Evolutionary conservation across 2,888 invertebrate genomes (phyloP).

Genomic region (Lydus trimaculatus): DNA sequence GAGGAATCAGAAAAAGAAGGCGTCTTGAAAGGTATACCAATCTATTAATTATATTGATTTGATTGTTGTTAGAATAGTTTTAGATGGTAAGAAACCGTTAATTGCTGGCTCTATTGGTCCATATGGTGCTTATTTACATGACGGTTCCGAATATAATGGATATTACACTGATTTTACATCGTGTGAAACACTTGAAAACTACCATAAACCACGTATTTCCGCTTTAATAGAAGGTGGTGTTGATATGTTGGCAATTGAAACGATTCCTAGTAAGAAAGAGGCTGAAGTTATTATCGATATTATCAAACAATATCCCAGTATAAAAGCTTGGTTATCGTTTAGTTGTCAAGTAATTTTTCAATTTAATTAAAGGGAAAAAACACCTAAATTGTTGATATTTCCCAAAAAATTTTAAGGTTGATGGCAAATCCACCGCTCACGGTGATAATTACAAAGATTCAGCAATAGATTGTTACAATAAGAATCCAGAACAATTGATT

Average conservation of each 20-base stretch:
- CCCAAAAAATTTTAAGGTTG: conserved; percentile 54
- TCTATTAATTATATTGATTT: background rate
- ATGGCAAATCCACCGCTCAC: conserved; percentile 70
- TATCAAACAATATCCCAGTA: conserved; percentile 75
- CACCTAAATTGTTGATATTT: background rate
- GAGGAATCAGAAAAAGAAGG: conserved; percentile 65
- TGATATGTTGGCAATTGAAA: conserved; percentile 86
- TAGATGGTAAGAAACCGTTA: conserved; percentile 60
- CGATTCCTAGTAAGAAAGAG: conserved; percentile 82
- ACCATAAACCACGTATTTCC: conserved; percentile 81
- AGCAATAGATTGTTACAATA: conserved; percentile 67
- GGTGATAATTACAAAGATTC: conserved; percentile 79
- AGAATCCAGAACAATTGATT: conserved; percentile 69
- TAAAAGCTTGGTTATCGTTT: conserved; percentile 86
- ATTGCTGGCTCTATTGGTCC: conserved; percentile 90
- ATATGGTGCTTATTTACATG: conserved; percentile 85
- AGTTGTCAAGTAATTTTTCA: conserved; percentile 74
- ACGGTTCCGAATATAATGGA: conserved; percentile 90
- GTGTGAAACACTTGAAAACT: conserved; percentile 69
- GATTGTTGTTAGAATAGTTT: background rate
- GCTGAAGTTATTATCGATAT: conserved; percentile 81
- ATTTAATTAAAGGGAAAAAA: background rate
- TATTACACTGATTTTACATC: conserved; percentile 71
- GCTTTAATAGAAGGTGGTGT: conserved; percentile 78
- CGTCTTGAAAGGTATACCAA: conserved; percentile 20